Base-by-base conservation (phyloP, 2,888 invertebrate genomes). In the Euplagia quadripunctaria region DNA sequence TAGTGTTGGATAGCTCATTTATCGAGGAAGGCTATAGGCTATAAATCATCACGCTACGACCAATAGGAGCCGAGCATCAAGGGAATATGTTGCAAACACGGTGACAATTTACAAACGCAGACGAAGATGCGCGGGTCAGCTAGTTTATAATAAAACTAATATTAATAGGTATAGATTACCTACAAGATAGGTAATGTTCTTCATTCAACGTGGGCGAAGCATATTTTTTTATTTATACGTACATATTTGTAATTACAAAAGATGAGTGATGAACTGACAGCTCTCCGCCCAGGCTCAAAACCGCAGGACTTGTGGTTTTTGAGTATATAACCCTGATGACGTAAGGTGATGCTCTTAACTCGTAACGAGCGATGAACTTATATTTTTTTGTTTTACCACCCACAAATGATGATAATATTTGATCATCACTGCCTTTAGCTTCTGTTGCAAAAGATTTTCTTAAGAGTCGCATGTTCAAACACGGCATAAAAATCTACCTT, bases 251-350 rank as follows among this genome's bases (percentile, higher is more conserved):
- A 66, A 66, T 51, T 41, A 66, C 66, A 71, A 55, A 52, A 42
- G n/a, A 17, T 65, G 70, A 64, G 8, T 65, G 55, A 71, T 68
- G 55, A 20, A 61, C 17, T 65, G 71, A 66, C 46, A 71, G 71
- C 65, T 7, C 17, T 20, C 42, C 70, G 64, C 70, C 70, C 65
- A 71, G 46, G 43, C 70, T 52, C 16, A 55, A 31, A 31, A 58
- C 71, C 46, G 17, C 65, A 58, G 55, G 43, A 16, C 8, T 43
- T 31, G 20, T 1, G 46, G 31, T 58, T 70, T 46, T 43, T 55
- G 16, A 42, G 16, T 11, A 52, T 64, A 11, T 64, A 16, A 70
- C 14, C 64, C 52, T 31, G 31, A 58, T 66, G 71, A 66, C 55
- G 65, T 41, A 51, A 66, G 16, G 6, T 11, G 17, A 51, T 66